A percentile compares a stretch with the other conserved stretches of the same genome.
Evolutionary conservation across 2,113 vertebrate species (phyloP).

Genomic region (Alexandromys fortis): DNA sequence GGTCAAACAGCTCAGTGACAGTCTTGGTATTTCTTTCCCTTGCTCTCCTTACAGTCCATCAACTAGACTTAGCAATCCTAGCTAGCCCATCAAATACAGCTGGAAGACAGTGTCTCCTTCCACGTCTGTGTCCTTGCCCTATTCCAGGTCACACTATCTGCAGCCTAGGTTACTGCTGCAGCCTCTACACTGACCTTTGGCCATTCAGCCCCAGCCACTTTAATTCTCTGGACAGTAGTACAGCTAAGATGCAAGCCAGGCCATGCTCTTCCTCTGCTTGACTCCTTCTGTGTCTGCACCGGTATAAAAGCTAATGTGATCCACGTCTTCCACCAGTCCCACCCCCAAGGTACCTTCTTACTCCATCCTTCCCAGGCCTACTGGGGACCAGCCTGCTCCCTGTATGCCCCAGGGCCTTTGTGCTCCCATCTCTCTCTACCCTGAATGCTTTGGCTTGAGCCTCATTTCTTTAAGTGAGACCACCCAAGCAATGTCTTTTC

Average conservation of each 20-base stretch:
- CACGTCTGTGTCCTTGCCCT: accelerated
- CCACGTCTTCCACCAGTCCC: not conserved
- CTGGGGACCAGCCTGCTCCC: not conserved
- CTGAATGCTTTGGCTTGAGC: not conserved
- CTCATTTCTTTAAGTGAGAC: not conserved
- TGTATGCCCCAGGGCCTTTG: not conserved
- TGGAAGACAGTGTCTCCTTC: not conserved
- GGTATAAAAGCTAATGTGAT: not conserved
- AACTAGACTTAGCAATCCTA: not conserved
- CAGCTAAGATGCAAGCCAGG: not conserved
- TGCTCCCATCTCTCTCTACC: not conserved
- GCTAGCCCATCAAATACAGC: not conserved
- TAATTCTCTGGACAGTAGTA: not conserved
- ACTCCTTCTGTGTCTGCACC: not conserved
- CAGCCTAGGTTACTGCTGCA: not conserved
- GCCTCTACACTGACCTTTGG: not conserved
- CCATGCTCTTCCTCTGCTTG: not conserved
- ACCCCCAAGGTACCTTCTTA: not conserved
- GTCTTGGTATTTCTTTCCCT: not conserved
- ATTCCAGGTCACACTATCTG: not conserved
- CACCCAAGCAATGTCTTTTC: not conserved
- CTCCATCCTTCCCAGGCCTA: not conserved
- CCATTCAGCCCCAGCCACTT: not conserved
- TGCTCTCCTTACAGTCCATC: not conserved
- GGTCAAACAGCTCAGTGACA: not conserved